Conservation (phyloP, 2,797 vertebrate genomes). For the Schizopygopsis malacanthus region DNA sequence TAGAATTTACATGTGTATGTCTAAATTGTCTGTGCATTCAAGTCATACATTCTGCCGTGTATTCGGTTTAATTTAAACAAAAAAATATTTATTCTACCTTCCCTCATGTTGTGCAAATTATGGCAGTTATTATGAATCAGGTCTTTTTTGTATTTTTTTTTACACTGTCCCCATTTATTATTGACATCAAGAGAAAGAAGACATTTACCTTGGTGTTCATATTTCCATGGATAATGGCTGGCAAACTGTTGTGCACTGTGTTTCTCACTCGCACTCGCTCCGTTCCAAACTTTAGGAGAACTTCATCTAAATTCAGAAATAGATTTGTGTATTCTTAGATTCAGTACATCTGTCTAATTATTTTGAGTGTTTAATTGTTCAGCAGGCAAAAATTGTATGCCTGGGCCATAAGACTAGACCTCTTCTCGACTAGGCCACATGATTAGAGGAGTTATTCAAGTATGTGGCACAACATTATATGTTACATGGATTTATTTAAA, state of each 20-base stretch:
- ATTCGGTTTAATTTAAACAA: too few species aligned
- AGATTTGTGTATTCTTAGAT: not conserved
- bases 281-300: slow-evolving; percentile 93
- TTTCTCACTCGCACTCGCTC: slow-evolving; percentile 89
- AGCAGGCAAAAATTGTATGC: not conserved
- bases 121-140: not conserved
- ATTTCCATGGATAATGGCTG: slow-evolving; percentile 91
- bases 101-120: not conserved
- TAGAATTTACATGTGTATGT: too few species aligned
- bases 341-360: not conserved
- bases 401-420: not conserved
- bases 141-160: not conserved
- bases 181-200: not conserved
- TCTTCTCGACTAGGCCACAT: not conserved
- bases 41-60: too few species aligned
- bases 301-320: slow-evolving; percentile 83
- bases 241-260: slow-evolving; percentile 88
- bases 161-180: not conserved
- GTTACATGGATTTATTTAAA: not conserved
- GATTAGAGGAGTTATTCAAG: not conserved
- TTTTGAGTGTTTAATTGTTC: not conserved
- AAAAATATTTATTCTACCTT: too few species aligned
- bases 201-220: slow-evolving; percentile 93
- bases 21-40: too few species aligned
- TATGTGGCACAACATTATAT: not conserved